Evolutionary conservation across 1,140 invertebrate genomes (phyloP), one percentile per base, ranked within the genome.

Genomic region (Maniola jurtina): DNA sequence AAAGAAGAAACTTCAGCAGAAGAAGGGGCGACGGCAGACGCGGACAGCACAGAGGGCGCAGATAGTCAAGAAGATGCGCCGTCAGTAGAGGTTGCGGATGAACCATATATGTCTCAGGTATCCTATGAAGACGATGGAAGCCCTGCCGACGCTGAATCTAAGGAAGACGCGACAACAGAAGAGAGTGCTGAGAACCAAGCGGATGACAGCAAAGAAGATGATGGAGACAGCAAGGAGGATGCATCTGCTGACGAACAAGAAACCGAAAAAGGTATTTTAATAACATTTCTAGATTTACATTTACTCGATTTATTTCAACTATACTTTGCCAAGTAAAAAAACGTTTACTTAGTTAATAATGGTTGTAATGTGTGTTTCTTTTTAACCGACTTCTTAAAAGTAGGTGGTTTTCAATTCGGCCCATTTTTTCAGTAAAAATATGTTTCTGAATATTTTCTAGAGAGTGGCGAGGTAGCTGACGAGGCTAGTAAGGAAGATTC

Each of bases 21-120:
- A 78, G 78, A 77, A 61, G 74, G 64, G 14, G 75, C 54, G n/a
- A 75, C 81, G 60, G 73, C 70, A 40, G 80, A 86, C 50, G 79
- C 81, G 56, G 65, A 73, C 70, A 91, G 84, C 68, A 80, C 76
- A 59, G 85, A 87, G 59, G 73, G 79, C 25, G 79, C 33, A 45
- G 69, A 70, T n/a, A 79, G 74, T 52, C 57, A 67, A 62, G 77
- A 79, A 65, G 57, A 72, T n/a, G 71, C 57, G 56, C 86, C 86
- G 40, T 84, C 88, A 47, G 71, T 92, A 61, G 86, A 90, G 81
- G 82, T 89, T 61, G 90, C 91, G 57, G 91, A 92, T 64, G 89
- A 90, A 68, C 89, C 89, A 40, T 92, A 92, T 77, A 85, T 91
- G 69, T 75, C 85, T 60, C 80, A 88, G 80, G 76, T 77, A 58